Conservation (phyloP, 2,888 invertebrate genomes). For the Mactromeris polynyma region DNA sequence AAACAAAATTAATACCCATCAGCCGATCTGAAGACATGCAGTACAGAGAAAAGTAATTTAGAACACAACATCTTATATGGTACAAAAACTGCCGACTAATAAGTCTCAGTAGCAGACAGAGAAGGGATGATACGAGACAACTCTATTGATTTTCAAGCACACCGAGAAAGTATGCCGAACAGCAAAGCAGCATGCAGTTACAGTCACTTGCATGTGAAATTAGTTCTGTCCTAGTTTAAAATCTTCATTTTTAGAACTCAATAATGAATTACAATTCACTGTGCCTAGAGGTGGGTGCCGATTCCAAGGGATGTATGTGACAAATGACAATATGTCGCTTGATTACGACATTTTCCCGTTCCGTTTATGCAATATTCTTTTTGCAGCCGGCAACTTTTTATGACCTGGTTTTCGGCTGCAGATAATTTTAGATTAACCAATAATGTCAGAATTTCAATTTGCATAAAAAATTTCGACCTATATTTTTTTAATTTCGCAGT, state of each 20-base stretch:
- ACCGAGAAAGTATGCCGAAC: slow-evolving; percentile 34
- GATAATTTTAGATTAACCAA: slow-evolving; percentile 21
- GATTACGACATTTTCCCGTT: background rate
- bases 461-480: slow-evolving; percentile 16
- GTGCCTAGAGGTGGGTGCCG: background rate
- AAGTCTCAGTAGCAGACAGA: slow-evolving; percentile 38
- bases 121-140: slow-evolving; percentile 29
- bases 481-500: slow-evolving; percentile 12
- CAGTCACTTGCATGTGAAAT: slow-evolving; percentile 30
- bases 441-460: background rate
- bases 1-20: background rate
- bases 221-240: slow-evolving; percentile 21
- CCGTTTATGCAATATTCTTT: background rate
- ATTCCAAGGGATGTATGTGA: background rate
- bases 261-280: slow-evolving; percentile 20
- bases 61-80: slow-evolving; percentile 23
- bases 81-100: slow-evolving; percentile 28
- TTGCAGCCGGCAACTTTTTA: slow-evolving; percentile 15
- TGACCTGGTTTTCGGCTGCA: slow-evolving; percentile 21
- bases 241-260: slow-evolving; percentile 23
- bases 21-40: slow-evolving; percentile 9
- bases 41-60: slow-evolving; percentile 8
- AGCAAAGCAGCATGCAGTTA: slow-evolving; percentile 25
- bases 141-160: slow-evolving; percentile 46
- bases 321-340: background rate